These are phyloP conservation scores for Drosophila nigricruria DNA, from an alignment of 2,888 invertebrate species.

Conservation along the genomic window DNA sequence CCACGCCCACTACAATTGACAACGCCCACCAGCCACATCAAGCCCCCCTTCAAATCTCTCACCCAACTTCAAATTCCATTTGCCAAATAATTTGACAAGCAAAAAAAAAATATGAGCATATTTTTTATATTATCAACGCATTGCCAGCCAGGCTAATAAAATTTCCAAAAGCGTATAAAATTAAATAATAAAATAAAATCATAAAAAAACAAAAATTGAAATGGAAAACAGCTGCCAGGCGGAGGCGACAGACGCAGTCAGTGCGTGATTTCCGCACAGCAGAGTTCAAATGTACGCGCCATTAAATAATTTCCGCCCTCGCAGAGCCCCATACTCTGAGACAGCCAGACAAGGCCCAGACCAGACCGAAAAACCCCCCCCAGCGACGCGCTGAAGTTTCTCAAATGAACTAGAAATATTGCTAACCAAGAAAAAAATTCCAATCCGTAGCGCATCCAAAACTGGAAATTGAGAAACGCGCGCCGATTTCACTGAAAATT, in stretches of 20 bases:
- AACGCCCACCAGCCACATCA: slow-evolving; percentile 9
- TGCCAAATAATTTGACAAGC: slow-evolving; percentile 22
- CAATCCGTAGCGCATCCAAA: slow-evolving; percentile 60
- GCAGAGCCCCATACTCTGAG: slow-evolving; percentile 29
- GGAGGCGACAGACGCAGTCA: slow-evolving; percentile 42
- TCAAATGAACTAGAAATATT: slow-evolving; percentile 75
- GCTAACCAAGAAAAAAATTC: slow-evolving; percentile 17
- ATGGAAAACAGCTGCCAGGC: slow-evolving; percentile 62
- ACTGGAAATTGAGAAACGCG: slow-evolving; percentile 58
- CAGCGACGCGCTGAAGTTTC: slow-evolving; percentile 51
- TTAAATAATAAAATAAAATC: slow-evolving; percentile 64
- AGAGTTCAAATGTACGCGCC: slow-evolving; percentile 75
- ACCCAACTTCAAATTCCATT: slow-evolving; percentile 1
- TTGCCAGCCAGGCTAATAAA: slow-evolving; percentile 51
- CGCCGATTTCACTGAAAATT: slow-evolving; percentile 61
- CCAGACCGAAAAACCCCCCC: slow-evolving; percentile 18
- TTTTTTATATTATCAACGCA: slow-evolving; percentile 46
- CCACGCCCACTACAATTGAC: slow-evolving; percentile 1
- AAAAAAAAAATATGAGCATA: slow-evolving; percentile 41
- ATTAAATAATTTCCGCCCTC: slow-evolving; percentile 83
- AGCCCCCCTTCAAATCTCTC: not conserved
- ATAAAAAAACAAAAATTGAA: slow-evolving; percentile 10
- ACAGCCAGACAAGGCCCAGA: not conserved
- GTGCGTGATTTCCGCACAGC: slow-evolving; percentile 78
- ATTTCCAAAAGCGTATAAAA: slow-evolving; percentile 61